These are phyloP conservation scores for Drosophila formosana DNA, from an alignment of 2,888 invertebrate species.

Conservation along the genomic window DNA sequence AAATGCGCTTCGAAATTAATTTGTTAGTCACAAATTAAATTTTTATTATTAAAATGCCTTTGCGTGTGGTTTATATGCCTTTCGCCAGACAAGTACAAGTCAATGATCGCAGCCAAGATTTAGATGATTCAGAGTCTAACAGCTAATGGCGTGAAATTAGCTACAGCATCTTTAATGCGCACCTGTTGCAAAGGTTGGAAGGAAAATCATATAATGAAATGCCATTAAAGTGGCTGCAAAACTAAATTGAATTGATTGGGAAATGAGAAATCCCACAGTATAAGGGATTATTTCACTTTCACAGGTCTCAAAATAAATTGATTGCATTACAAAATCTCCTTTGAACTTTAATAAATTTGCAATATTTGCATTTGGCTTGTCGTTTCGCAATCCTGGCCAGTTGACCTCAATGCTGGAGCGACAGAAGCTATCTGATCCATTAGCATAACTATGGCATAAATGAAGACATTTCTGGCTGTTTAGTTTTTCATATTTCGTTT, in stretches of 20 bases:
- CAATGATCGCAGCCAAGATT: constrained; percentile 11
- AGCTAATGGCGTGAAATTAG: constrained; percentile 4
- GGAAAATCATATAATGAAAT: neutral
- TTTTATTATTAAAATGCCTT: constrained; percentile 77
- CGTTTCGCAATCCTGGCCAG: constrained; percentile 2
- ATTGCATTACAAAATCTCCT: neutral
- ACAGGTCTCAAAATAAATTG: neutral
- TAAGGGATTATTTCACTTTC: neutral
- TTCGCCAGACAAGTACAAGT: constrained; percentile 14
- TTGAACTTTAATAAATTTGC: neutral
- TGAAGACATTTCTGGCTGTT: constrained; percentile 69
- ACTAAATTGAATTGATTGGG: neutral
- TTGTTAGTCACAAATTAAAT: constrained; percentile 79
- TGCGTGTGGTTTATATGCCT: constrained; percentile 63
- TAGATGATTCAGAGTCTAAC: neutral
- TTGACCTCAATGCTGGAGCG: constrained; percentile 24
- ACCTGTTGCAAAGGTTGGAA: neutral
- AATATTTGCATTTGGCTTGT: neutral
- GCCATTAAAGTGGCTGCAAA: neutral
- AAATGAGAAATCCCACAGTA: neutral
- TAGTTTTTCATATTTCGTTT: constrained; percentile 1
- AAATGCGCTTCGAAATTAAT: constrained; percentile 81
- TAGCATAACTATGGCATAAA: constrained; percentile 75
- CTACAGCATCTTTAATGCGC: neutral
- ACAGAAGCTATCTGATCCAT: constrained; percentile 59